Percentiles rank a stretch among this genome's conserved stretches.
phyloP scores from a whole-genome alignment of 2,113 vertebrate genomes.

The Procavia capensis region DNA sequence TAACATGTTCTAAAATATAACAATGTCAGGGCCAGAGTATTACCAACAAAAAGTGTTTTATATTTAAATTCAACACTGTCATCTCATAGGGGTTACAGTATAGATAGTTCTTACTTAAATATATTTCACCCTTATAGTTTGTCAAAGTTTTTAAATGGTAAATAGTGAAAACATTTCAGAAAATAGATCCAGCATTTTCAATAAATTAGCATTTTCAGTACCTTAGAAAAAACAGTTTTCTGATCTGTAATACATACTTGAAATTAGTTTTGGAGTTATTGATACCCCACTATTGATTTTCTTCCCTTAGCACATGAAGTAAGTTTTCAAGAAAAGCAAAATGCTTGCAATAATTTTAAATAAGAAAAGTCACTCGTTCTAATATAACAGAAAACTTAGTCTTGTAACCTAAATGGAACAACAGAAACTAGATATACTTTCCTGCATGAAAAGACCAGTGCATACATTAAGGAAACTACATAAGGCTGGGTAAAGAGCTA shows the following conservation, averaged over 20 bases:
- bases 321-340: slow-evolving; percentile 23
- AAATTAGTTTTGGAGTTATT: neutral
- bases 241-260: slow-evolving; percentile 6
- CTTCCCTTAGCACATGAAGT: neutral
- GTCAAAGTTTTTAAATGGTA: neutral
- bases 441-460: neutral
- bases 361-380: neutral
- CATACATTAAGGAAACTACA: neutral
- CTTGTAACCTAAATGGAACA: neutral
- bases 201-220: neutral
- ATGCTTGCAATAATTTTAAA: neutral
- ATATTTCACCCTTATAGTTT: neutral
- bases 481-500: neutral
- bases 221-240: neutral
- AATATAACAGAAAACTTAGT: neutral
- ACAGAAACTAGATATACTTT: neutral
- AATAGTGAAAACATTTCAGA: neutral
- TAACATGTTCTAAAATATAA: slow-evolving; percentile 15
- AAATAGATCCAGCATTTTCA: neutral
- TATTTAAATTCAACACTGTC: neutral
- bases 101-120: slow-evolving; percentile 7
- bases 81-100: neutral
- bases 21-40: neutral
- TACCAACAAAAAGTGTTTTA: slow-evolving; percentile 13
- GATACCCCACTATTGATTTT: neutral